These are phyloP conservation scores for Ovibos moschatus DNA, from an alignment of 2,113 vertebrate genomes.

Conservation along the genomic window DNA sequence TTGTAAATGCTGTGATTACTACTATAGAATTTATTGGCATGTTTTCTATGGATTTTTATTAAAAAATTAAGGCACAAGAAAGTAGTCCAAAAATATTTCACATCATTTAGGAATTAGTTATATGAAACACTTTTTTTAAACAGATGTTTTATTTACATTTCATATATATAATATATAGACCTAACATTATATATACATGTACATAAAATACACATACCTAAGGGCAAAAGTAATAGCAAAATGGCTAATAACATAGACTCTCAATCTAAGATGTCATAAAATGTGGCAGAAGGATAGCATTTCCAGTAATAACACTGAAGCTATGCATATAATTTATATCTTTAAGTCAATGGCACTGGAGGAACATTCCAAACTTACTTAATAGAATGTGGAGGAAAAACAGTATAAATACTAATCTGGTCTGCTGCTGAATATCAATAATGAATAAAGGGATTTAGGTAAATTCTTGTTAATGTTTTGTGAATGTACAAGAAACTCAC, in stretches of 20 bases:
- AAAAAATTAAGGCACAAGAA: not conserved
- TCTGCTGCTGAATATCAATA: not conserved
- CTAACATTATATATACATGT: no score
- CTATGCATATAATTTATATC: not conserved
- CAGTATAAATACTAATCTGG: not conserved
- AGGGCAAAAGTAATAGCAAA: not conserved
- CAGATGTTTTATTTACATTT: not conserved
- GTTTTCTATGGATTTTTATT: not conserved
- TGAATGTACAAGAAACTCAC: not conserved
- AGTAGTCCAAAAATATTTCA: not conserved
- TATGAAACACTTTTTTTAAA: not conserved
- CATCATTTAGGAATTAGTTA: not conserved
- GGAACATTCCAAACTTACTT: not conserved
- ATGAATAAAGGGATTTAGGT: not conserved
- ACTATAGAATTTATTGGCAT: not conserved
- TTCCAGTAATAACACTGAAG: not conserved
- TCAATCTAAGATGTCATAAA: not conserved
- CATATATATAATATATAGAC: not conserved
- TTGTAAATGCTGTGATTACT: not conserved
- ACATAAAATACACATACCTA: not conserved
- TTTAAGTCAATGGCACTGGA: not conserved
- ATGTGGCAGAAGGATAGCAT: rapidly evolving
- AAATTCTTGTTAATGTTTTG: not conserved
- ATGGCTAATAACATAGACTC: not conserved
- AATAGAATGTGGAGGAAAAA: not conserved